These are phyloP conservation scores for Hirtodrosophila alboralis DNA, from an alignment of 2,888 invertebrate genomes.

Conservation along the genomic window DNA sequence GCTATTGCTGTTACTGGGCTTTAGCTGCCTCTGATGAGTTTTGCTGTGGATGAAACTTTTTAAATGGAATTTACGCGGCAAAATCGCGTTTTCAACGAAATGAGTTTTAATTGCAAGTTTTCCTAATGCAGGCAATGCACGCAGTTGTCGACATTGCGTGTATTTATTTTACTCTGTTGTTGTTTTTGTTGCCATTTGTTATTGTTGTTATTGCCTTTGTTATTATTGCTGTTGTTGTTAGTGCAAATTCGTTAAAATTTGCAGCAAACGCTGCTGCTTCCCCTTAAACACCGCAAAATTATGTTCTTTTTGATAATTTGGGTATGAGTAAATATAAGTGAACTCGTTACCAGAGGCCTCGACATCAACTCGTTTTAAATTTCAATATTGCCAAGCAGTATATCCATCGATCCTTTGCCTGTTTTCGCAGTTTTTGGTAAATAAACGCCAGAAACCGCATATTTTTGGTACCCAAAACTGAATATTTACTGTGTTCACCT, in stretches of 20 bases:
- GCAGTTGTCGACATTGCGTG: constrained; percentile 40
- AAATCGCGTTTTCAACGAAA: constrained; percentile 77
- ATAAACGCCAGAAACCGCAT: constrained; percentile 23
- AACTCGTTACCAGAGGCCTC: constrained; percentile 8
- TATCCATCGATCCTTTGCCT: constrained; percentile 13
- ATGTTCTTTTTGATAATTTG: constrained; percentile 77
- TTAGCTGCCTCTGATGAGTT: constrained; percentile 55
- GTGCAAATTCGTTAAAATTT: constrained; percentile 56
- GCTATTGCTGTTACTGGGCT: constrained; percentile 3
- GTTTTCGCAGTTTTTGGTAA: neutral
- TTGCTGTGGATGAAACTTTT: constrained; percentile 58
- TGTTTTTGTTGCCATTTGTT: constrained; percentile 12
- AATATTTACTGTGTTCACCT: constrained; percentile 49
- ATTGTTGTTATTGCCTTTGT: constrained; percentile 13
- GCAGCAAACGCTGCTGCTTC: constrained; percentile 44
- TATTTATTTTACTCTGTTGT: constrained; percentile 33
- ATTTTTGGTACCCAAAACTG: constrained; percentile 43
- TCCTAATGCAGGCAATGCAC: constrained; percentile 73
- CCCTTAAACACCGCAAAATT: constrained; percentile 67
- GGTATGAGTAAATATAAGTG: constrained; percentile 11
- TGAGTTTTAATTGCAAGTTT: constrained; percentile 80
- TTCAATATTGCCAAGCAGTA: constrained; percentile 45
- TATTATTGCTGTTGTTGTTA: constrained; percentile 14
- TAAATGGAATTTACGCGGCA: constrained; percentile 72
- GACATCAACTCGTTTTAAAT: constrained; percentile 40